phyloP scores from a whole-genome alignment of 2,888 invertebrate species.

The Trachelus troglodyta region DNA sequence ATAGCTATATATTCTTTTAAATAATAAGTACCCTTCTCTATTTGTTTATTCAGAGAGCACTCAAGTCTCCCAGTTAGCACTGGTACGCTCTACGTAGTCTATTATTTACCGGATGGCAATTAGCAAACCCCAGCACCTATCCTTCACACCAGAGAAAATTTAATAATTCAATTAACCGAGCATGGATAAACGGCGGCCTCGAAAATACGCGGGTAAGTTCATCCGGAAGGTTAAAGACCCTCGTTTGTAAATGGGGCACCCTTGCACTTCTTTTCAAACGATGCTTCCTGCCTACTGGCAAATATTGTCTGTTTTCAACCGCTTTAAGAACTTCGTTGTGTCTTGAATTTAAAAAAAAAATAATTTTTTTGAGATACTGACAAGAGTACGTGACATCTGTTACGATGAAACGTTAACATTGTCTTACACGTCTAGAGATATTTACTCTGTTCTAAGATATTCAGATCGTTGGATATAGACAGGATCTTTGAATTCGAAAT shows the following conservation, averaged over 20 bases:
- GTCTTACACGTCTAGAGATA: neutral
- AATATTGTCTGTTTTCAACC: neutral
- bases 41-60: slow-evolving; percentile 64
- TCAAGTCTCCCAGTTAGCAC: slow-evolving; percentile 43
- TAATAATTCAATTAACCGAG: slow-evolving; percentile 60
- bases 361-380: neutral
- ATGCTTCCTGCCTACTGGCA: neutral
- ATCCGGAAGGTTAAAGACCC: slow-evolving; percentile 2
- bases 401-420: neutral
- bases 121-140: slow-evolving; percentile 57
- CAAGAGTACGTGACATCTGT: neutral
- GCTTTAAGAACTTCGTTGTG: neutral
- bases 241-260: neutral
- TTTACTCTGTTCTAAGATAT: neutral
- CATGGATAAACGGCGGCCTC: slow-evolving; percentile 29
- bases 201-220: neutral
- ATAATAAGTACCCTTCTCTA: slow-evolving; percentile 42
- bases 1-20: neutral
- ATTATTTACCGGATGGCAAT: slow-evolving; percentile 61
- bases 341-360: neutral
- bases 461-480: neutral
- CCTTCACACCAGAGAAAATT: slow-evolving; percentile 59
- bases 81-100: slow-evolving; percentile 31
- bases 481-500: neutral
- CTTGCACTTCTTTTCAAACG: neutral